These are phyloP conservation scores for Chrysotoxum bicinctum DNA, from an alignment of 2,888 invertebrate genomes.

Conservation along the genomic window DNA sequence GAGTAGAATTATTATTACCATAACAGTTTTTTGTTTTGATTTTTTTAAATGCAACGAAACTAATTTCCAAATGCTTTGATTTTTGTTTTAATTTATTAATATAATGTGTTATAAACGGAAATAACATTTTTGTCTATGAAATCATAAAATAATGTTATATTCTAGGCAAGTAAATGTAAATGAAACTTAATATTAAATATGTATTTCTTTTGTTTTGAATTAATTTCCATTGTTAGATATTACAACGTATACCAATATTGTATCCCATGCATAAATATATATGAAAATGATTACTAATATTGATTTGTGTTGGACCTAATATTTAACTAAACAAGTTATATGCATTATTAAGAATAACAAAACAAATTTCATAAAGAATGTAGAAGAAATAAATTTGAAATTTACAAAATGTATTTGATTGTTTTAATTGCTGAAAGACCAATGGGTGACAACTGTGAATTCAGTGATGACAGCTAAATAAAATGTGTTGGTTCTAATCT, in stretches of 20 bases:
- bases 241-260: slow-evolving; percentile 53
- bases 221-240: slow-evolving; percentile 35
- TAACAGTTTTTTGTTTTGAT: slow-evolving; percentile 7
- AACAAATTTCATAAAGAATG: slow-evolving; percentile 19
- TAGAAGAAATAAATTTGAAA: slow-evolving; percentile 66
- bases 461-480: too few relatives aligned
- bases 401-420: slow-evolving; percentile 43
- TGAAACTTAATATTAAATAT: not conserved
- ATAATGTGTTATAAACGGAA: not conserved
- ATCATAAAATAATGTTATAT: not conserved
- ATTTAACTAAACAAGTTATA: slow-evolving; percentile 51
- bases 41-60: slow-evolving; percentile 64
- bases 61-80: slow-evolving; percentile 52
- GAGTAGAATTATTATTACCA: slow-evolving; percentile 19
- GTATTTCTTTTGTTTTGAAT: slow-evolving; percentile 13
- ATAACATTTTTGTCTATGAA: not conserved
- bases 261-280: slow-evolving; percentile 26
- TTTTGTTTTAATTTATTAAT: not conserved
- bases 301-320: slow-evolving; percentile 60
- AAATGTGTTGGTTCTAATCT: too few relatives aligned
- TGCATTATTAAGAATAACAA: slow-evolving; percentile 54
- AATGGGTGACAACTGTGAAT: too few relatives aligned
- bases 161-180: slow-evolving; percentile 1
- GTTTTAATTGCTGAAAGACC: too few relatives aligned
- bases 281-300: slow-evolving; percentile 52